Conservation (phyloP, 2,888 invertebrate genomes). For the Zhengitettix transpicula region DNA sequence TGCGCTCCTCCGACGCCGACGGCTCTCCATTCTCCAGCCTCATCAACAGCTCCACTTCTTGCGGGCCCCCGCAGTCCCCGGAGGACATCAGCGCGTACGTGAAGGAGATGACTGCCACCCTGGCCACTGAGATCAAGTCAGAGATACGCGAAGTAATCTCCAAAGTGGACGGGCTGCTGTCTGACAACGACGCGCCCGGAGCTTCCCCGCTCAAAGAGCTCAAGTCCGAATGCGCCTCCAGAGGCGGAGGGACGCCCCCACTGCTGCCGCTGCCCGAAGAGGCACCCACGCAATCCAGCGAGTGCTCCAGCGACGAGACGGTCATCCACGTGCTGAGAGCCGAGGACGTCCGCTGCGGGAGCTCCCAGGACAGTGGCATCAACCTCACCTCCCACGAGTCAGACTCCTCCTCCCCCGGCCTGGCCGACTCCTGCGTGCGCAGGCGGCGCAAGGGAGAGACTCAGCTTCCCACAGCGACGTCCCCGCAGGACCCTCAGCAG, state of each 20-base stretch:
- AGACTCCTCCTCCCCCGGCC: slow-evolving; percentile 22
- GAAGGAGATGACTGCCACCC: slow-evolving; percentile 58
- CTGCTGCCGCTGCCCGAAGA: neutral
- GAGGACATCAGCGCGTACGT: slow-evolving; percentile 59
- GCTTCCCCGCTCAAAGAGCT: neutral
- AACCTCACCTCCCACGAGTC: slow-evolving; percentile 55
- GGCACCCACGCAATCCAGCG: slow-evolving; percentile 20
- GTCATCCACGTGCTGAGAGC: slow-evolving; percentile 24
- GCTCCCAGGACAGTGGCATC: slow-evolving; percentile 56
- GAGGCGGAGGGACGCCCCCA: neutral
- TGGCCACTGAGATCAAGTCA: slow-evolving; percentile 66
- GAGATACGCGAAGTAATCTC: slow-evolving; percentile 67
- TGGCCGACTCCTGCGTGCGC: neutral
- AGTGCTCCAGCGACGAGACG: slow-evolving; percentile 27
- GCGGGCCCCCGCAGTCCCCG: slow-evolving; percentile 3
- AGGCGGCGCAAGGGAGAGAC: slow-evolving; percentile 3
- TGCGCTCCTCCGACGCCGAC: slow-evolving; percentile 28
- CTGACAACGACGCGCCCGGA: slow-evolving; percentile 29
- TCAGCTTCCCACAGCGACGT: neutral
- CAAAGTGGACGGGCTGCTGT: slow-evolving; percentile 60
- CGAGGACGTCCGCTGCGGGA: too few species aligned
- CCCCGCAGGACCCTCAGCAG: neutral
- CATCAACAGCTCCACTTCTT: neutral
- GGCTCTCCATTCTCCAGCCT: slow-evolving; percentile 27
- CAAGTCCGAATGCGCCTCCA: neutral